Evolutionary conservation across 1,140 invertebrate genomes (phyloP), one percentile per base, ranked within the genome.

Genomic region (Drosophila kikkawai): DNA sequence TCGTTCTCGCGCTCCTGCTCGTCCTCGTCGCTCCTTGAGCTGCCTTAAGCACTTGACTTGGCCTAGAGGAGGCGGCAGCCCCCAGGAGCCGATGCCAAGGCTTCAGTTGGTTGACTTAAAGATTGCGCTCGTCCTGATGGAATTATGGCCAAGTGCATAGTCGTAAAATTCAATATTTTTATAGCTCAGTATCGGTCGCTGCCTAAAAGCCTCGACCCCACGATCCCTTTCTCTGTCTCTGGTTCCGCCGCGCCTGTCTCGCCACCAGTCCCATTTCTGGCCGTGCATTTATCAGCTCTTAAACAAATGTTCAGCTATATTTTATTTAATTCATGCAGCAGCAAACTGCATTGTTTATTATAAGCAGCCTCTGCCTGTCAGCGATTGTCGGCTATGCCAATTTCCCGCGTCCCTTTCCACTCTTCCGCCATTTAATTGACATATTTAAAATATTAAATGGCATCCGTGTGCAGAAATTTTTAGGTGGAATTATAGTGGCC

Each of bases 401-500:
- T 26, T 36, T 48, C 32, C 32, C 7, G 34, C 26, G 34, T 15
- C 12, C 45, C n/a, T 29, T 7, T 57, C 58, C 56, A 9, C 3
- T 53, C n/a, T 36, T 13, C 11, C 13, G 13, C 39, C 29, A 26
- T 79, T 82, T 88, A 88, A 88, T 90, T 86, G 91, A 84, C 90
- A 91, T 83, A 90, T 91, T 91, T 81, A 90, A 91, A 90, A 87
- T 91, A 91, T 91, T 87, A 91, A 87, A 90, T 79, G 87, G 85
- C 85, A 91, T 90, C 82, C 82, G 82, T 76, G 66, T 73, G 85
- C 90, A 68, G 22, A 79, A 79, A 73, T 8, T 26, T 73, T 68
- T 68, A 55, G 47, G 50, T 55, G 60, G 34, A 74, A 69, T 77
- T 66, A 34, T 53, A 45, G 39, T 70, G 42, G 45, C 26, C 41